Percentiles rank a stretch among this genome's conserved stretches.
phyloP scores from a whole-genome alignment of 2,797 vertebrate species.

The Gallirallus australis region DNA sequence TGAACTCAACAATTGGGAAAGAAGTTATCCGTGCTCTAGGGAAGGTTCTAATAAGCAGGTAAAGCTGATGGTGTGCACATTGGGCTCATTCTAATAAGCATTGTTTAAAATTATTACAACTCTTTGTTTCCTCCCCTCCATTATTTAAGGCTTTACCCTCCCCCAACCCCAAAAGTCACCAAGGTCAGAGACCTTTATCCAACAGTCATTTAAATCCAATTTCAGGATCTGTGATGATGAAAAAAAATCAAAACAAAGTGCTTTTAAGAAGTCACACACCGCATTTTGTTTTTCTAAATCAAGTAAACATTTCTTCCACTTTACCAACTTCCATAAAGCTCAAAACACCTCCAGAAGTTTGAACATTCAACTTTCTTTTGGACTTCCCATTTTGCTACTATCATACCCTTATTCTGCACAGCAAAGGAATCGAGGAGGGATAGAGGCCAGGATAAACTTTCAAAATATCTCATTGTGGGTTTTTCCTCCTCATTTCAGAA shows the following conservation, averaged over 20 bases:
- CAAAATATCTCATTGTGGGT: conserved; percentile 4
- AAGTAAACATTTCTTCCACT: background rate
- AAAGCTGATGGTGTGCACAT: background rate
- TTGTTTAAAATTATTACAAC: background rate
- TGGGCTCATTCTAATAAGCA: background rate
- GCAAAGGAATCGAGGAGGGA: background rate
- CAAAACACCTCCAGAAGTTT: background rate
- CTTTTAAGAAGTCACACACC: background rate
- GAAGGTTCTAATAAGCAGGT: background rate
- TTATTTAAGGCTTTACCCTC: background rate
- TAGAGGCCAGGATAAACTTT: conserved; percentile 10
- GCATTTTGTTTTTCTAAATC: background rate
- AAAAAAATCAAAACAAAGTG: background rate
- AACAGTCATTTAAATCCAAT: background rate
- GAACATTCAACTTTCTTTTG: background rate
- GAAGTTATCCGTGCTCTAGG: background rate
- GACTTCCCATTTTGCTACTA: background rate
- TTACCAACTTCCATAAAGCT: background rate
- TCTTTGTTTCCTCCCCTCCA: background rate
- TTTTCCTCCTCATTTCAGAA: conserved; percentile 16
- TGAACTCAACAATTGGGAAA: background rate
- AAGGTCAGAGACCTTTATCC: background rate
- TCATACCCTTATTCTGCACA: background rate
- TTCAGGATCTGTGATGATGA: background rate
- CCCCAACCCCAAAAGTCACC: background rate